Conservation (phyloP, 2,888 invertebrate genomes). For the Xestia xanthographa region DNA sequence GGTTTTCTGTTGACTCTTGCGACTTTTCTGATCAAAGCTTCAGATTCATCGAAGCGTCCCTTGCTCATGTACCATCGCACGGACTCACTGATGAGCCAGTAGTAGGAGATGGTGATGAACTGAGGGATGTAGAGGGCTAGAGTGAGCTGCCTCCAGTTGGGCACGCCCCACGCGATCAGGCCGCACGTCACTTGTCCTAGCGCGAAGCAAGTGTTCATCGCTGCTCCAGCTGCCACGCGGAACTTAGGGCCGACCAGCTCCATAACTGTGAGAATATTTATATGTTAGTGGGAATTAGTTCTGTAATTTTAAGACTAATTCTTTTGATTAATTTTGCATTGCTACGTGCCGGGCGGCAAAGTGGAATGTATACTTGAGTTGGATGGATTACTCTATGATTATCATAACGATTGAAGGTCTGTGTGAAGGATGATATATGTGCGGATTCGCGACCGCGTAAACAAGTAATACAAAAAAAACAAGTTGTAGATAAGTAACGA, state of each 20-base stretch:
- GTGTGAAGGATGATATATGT: too few species aligned
- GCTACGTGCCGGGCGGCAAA: neutral
- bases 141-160: constrained; percentile 92
- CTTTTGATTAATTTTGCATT: neutral
- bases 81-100: constrained; percentile 93
- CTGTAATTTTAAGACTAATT: neutral
- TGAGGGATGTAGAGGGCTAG: constrained; percentile 93
- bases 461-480: too few species aligned
- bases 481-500: too few species aligned
- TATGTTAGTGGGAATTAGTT: neutral
- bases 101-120: constrained; percentile 91
- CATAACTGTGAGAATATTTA: constrained; percentile 87
- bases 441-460: too few species aligned
- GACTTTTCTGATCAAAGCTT: constrained; percentile 90
- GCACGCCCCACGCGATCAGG: constrained; percentile 92
- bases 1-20: constrained; percentile 90
- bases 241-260: constrained; percentile 93
- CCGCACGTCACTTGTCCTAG: constrained; percentile 93
- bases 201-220: constrained; percentile 92
- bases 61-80: constrained; percentile 94
- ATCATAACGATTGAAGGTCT: neutral
- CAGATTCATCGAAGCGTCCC: constrained; percentile 91
- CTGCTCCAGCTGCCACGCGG: constrained; percentile 92
- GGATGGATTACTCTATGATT: too few species aligned
- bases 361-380: neutral